phyloP scores from a whole-genome alignment of 2,113 vertebrate genomes.

The Heterotis niloticus region DNA sequence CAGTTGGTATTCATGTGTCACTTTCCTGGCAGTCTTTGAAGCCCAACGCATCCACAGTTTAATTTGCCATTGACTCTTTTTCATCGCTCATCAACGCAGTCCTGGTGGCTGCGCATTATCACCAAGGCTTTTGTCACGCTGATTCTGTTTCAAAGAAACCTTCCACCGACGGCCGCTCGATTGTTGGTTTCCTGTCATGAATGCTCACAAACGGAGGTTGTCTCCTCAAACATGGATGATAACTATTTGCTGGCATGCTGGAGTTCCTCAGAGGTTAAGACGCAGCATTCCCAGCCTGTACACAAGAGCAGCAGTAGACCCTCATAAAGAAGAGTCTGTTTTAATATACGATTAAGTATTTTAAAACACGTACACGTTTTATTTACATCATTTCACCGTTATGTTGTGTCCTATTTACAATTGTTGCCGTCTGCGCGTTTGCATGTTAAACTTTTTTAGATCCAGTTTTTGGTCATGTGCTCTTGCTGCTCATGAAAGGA shows the following conservation, averaged over 20 bases:
- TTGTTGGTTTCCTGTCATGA: background rate
- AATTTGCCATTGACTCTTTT: constrained; percentile 50
- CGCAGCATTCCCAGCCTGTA: constrained; percentile 67
- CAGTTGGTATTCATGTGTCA: constrained; percentile 12
- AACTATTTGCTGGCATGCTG: background rate
- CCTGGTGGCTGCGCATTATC: background rate
- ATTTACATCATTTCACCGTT: constrained; percentile 29
- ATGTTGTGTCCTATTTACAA: constrained; percentile 27
- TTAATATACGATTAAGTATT: constrained; percentile 59
- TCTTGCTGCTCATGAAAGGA: constrained; percentile 13
- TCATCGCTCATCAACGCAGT: constrained; percentile 33
- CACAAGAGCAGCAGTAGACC: constrained; percentile 60
- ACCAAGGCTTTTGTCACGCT: background rate
- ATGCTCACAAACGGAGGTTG: background rate
- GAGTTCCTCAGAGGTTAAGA: constrained; percentile 42
- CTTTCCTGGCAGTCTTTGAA: constrained; percentile 55
- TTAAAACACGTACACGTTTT: constrained; percentile 26
- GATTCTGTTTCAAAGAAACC: constrained; percentile 10
- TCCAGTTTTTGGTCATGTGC: constrained; percentile 5
- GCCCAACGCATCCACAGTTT: constrained; percentile 41
- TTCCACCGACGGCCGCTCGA: background rate
- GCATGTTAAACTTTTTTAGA: background rate
- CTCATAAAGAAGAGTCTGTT: constrained; percentile 57
- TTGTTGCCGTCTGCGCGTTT: constrained; percentile 11
- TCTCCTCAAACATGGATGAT: background rate